phyloP scores from a whole-genome alignment of 2,888 invertebrate genomes.

The Embidobia sp. region DNA sequence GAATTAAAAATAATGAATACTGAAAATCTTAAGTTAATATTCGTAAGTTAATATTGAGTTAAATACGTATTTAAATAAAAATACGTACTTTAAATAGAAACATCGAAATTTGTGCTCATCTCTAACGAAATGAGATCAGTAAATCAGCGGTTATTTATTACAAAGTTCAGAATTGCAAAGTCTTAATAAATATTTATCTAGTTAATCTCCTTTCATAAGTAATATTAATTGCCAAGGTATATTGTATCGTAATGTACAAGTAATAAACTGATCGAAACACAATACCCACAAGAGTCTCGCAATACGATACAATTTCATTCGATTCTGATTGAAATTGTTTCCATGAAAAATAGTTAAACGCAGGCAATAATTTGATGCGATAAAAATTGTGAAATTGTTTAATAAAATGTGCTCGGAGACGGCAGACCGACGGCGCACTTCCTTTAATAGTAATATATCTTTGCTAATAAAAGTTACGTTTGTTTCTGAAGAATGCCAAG shows the following conservation, averaged over 20 bases:
- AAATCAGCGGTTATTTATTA: no score
- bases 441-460: conserved; percentile 62
- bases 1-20: no score
- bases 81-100: no score
- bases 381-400: conserved; percentile 57
- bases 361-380: conserved; percentile 22
- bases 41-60: no score
- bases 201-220: no score
- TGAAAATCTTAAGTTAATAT: no score
- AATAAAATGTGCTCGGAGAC: conserved; percentile 45
- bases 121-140: no score
- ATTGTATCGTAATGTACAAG: conserved; percentile 8
- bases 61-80: no score
- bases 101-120: no score
- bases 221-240: no score
- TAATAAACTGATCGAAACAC: conserved; percentile 22
- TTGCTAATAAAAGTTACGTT: conserved; percentile 59
- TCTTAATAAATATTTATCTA: no score
- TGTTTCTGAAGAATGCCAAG: conserved; percentile 64
- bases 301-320: conserved; percentile 29
- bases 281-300: conserved; percentile 13
- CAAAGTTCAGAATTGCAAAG: no score
- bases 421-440: conserved; percentile 48
- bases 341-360: conserved; percentile 29
- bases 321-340: conserved; percentile 35